phyloP scores from a whole-genome alignment of 1,140 invertebrate genomes.

The Drosophila sucinea region DNA sequence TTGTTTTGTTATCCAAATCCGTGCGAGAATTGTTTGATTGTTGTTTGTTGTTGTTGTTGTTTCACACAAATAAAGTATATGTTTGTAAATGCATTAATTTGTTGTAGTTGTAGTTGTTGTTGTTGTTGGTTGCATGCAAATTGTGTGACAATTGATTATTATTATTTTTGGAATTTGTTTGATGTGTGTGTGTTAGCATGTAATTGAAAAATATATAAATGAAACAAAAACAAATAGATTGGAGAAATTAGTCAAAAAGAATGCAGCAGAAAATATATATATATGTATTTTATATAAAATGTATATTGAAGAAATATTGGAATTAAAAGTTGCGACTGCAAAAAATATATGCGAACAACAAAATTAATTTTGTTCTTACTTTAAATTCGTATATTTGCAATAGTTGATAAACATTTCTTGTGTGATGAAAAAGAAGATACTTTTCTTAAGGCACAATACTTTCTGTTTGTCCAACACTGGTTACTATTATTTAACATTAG shows the following conservation, averaged over 20 bases:
- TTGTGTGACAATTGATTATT: constrained; percentile 48
- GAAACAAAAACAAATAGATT: constrained; percentile 43
- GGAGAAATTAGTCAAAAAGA: constrained; percentile 32
- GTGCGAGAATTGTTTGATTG: constrained; percentile 45
- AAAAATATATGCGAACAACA: not conserved
- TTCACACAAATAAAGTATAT: constrained; percentile 44
- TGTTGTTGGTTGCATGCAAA: constrained; percentile 51
- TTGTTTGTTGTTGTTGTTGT: constrained; percentile 44
- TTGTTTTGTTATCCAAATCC: constrained; percentile 59
- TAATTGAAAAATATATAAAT: constrained; percentile 63
- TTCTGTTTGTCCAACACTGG: no score
- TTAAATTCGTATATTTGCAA: not conserved
- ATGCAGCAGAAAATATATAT: constrained; percentile 24
- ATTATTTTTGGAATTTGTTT: constrained; percentile 46
- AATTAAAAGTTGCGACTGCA: not conserved
- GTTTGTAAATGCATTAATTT: constrained; percentile 38
- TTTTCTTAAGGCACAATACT: not conserved
- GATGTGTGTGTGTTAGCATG: constrained; percentile 70
- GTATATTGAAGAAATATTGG: not conserved
- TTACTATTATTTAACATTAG: no score
- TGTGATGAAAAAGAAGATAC: not conserved
- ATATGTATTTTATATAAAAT: not conserved
- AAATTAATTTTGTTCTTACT: not conserved
- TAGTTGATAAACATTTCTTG: not conserved
- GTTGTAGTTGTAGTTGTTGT: constrained; percentile 29